Percentiles rank a stretch among this genome's conserved stretches.
Conservation (phyloP, 2,888 invertebrate genomes). For the Galerucella calmariensis region DNA sequence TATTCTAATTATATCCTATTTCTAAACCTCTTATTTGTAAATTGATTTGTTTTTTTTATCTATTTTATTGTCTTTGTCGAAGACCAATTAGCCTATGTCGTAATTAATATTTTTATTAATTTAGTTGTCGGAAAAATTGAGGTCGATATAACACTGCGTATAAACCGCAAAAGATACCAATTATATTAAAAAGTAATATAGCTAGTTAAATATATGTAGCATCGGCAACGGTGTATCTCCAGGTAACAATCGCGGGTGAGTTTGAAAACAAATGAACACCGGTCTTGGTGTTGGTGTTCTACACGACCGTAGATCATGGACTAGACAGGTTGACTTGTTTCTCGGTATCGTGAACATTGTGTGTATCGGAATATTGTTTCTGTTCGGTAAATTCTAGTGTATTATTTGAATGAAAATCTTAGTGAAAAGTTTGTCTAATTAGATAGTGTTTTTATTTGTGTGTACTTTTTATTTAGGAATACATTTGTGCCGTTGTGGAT, state of each 20-base stretch:
- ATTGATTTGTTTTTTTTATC: neutral
- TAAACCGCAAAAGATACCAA: neutral
- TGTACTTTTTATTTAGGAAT: slow-evolving; percentile 3
- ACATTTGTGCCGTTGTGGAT: neutral
- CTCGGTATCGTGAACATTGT: slow-evolving; percentile 9
- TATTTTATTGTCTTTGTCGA: neutral
- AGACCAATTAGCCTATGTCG: neutral
- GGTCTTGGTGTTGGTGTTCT: slow-evolving; percentile 19
- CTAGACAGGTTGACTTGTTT: slow-evolving; percentile 22
- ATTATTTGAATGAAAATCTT: neutral
- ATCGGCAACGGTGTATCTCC: slow-evolving; percentile 35
- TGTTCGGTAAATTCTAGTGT: neutral
- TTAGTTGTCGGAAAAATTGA: neutral
- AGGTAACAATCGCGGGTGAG: slow-evolving; percentile 42
- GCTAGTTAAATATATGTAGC: neutral
- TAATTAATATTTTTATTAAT: neutral
- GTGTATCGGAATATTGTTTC: slow-evolving; percentile 3
- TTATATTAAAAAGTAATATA: neutral
- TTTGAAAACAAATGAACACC: slow-evolving; percentile 46
- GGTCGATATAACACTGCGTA: neutral
- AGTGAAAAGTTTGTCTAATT: neutral
- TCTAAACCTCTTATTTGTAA: neutral
- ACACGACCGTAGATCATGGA: slow-evolving; percentile 8
- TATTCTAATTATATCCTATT: neutral
- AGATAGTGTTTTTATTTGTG: slow-evolving; percentile 4